Conservation (phyloP, 2,888 invertebrate species). For the Hetaerina titia region DNA sequence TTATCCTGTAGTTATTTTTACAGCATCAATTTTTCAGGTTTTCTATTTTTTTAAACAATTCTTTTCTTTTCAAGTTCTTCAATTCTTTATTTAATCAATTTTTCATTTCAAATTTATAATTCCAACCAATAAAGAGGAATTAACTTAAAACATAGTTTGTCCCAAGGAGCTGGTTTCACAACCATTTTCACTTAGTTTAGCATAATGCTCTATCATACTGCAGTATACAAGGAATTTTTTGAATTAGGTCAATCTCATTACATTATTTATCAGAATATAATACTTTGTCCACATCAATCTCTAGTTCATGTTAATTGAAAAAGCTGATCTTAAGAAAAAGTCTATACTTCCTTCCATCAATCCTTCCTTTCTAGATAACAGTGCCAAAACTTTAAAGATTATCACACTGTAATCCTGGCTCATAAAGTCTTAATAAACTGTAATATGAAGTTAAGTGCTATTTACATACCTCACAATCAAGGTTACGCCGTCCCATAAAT, state of each 20-base stretch:
- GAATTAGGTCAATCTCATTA: background rate
- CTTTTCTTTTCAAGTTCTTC: too few species aligned
- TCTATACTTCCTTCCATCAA: slow-evolving; percentile 6
- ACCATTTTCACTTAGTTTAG: too few species aligned
- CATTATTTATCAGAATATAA: background rate
- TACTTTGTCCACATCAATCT: background rate
- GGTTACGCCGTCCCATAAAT: slow-evolving; percentile 20
- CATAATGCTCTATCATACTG: too few species aligned
- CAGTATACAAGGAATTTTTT: background rate
- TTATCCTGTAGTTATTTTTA: too few species aligned
- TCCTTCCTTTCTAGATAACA: background rate
- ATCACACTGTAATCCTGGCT: background rate
- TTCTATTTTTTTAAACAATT: too few species aligned
- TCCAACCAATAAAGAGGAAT: too few species aligned
- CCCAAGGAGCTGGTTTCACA: too few species aligned
- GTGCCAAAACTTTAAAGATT: background rate
- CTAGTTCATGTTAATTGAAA: background rate
- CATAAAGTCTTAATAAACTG: background rate
- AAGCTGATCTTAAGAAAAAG: background rate
- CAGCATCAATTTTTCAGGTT: too few species aligned
- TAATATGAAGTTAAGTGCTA: slow-evolving; percentile 19
- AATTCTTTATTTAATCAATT: too few species aligned
- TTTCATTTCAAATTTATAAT: too few species aligned
- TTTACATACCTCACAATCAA: background rate
- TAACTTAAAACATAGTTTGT: too few species aligned